A percentile compares a stretch with the other conserved stretches of the same genome.
phyloP scores from a whole-genome alignment of 2,113 vertebrate genomes.

The Oreochromis aureus region DNA sequence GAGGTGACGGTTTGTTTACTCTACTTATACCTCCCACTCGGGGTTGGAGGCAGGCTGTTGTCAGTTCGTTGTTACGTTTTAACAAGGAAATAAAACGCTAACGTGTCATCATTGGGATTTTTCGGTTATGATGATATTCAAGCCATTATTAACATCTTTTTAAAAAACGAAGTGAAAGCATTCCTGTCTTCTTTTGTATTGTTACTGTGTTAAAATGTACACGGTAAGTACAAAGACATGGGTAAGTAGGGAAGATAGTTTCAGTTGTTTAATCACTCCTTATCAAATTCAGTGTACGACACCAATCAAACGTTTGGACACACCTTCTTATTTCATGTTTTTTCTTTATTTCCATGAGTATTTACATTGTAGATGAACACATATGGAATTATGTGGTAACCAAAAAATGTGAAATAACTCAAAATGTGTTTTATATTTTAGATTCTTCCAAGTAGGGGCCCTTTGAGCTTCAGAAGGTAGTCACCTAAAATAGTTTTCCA shows the following conservation, averaged over 20 bases:
- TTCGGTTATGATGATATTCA: background rate
- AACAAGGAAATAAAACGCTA: background rate
- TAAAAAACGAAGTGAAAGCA: background rate
- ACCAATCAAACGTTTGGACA: too few species aligned
- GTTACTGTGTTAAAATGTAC: background rate
- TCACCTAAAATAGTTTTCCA: background rate
- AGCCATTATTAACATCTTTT: accelerated
- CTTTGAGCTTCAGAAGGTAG: background rate
- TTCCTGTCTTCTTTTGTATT: background rate
- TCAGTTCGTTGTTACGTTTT: background rate
- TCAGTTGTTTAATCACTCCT: background rate
- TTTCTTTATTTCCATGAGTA: background rate
- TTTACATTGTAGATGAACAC: background rate
- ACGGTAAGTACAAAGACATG: background rate
- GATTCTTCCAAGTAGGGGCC: background rate
- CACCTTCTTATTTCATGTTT: background rate
- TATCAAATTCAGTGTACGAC: background rate
- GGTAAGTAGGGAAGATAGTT: background rate
- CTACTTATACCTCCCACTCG: background rate
- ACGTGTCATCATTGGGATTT: accelerated
- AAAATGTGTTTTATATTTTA: background rate
- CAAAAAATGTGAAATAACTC: background rate
- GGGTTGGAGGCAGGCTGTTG: background rate
- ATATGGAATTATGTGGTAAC: background rate
- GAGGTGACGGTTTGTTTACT: background rate